These are phyloP conservation scores for Meloidogyne exigua DNA, from an alignment of 1,140 invertebrate species.

Conservation along the genomic window DNA sequence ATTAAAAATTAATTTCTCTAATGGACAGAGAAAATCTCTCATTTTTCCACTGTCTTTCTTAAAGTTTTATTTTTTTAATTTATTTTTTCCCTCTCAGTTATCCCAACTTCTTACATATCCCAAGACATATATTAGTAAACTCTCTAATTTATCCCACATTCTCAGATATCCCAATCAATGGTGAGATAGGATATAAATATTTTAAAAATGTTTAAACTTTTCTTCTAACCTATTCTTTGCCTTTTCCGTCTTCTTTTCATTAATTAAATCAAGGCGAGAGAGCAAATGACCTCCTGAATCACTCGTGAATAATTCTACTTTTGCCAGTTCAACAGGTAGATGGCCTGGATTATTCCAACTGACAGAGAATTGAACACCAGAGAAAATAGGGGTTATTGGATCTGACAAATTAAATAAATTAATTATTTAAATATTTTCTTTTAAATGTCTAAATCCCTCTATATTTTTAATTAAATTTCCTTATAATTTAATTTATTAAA, in stretches of 20 bases:
- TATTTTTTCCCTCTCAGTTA: slow-evolving; percentile 13
- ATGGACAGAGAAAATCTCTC: not conserved
- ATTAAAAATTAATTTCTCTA: not conserved
- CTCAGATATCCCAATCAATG: not conserved
- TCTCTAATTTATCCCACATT: not conserved
- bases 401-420: slow-evolving; percentile 11
- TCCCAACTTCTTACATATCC: not conserved
- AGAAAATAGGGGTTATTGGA: slow-evolving; percentile 7
- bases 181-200: not conserved
- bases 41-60: slow-evolving; percentile 12
- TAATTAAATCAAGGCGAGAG: slow-evolving; percentile 2
- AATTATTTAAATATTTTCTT: not conserved
- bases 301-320: slow-evolving; percentile 36
- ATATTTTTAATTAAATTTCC: no score
- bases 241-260: not conserved
- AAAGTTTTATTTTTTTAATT: not conserved
- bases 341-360: slow-evolving; percentile 16
- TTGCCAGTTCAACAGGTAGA: slow-evolving; percentile 17
- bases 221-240: not conserved
- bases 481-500: no score
- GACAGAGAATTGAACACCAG: slow-evolving; percentile 11
- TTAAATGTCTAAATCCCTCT: no score
- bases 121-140: not conserved
- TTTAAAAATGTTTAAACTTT: no score
- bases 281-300: slow-evolving; percentile 23